Conservation (phyloP, 2,113 vertebrate genomes). For the Phalacrocorax carbo region DNA sequence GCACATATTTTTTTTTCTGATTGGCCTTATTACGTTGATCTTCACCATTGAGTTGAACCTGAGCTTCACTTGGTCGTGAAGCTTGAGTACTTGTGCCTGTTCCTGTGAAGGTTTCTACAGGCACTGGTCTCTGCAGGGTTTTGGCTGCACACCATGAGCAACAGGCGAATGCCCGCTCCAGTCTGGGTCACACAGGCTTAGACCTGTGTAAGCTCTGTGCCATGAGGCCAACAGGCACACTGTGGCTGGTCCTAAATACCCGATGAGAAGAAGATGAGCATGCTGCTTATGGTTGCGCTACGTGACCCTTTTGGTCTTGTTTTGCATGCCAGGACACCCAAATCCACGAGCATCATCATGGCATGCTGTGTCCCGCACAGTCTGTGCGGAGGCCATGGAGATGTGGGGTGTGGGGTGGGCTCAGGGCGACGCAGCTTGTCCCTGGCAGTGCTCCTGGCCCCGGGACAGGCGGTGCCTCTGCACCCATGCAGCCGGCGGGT, state of each 20-base stretch:
- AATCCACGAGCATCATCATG: neutral
- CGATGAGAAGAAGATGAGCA: neutral
- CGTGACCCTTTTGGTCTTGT: neutral
- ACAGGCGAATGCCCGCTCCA: neutral
- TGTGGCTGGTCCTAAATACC: neutral
- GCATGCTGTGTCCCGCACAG: fast-evolving
- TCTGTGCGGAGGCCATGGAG: neutral
- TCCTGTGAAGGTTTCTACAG: neutral
- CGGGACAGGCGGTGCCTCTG: neutral
- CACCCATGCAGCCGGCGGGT: neutral
- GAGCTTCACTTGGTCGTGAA: fast-evolving
- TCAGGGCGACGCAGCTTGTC: neutral
- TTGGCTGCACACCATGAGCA: no score
- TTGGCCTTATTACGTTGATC: neutral
- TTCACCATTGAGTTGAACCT: neutral
- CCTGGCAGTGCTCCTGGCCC: no score
- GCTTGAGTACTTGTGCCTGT: neutral
- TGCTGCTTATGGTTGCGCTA: neutral
- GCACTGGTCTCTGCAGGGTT: neutral
- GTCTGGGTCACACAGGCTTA: neutral
- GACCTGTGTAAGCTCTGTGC: no score
- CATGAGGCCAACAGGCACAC: neutral
- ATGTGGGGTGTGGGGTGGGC: neutral
- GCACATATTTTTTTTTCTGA: neutral
- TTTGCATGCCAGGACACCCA: neutral